These are phyloP conservation scores for Drosophila persimilis DNA, from an alignment of 1,140 invertebrate species.

Conservation along the genomic window DNA sequence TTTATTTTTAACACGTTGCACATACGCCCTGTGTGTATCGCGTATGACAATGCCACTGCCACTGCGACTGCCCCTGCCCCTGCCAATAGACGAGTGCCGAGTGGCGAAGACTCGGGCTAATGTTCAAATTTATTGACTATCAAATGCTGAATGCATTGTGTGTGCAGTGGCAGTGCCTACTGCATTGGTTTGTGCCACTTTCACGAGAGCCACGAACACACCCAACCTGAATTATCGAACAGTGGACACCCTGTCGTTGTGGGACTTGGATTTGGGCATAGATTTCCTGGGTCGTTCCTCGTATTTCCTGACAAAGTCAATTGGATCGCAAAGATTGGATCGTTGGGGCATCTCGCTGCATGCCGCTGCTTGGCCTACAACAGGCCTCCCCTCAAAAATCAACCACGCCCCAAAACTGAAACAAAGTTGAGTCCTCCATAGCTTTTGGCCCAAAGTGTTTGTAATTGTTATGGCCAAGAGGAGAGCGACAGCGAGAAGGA, in stretches of 20 bases:
- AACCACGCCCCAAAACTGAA: slow-evolving; percentile 24
- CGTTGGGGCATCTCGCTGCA: slow-evolving; percentile 5
- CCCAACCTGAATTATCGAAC: too few relatives aligned
- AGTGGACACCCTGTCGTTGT: too few relatives aligned
- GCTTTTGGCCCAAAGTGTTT: slow-evolving; percentile 44
- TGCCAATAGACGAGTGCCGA: slow-evolving; percentile 6
- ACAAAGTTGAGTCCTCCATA: slow-evolving; percentile 17
- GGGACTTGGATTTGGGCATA: too few relatives aligned
- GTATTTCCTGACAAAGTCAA: neutral
- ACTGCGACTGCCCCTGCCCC: slow-evolving; percentile 37
- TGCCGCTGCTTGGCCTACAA: slow-evolving; percentile 17
- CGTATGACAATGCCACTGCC: slow-evolving; percentile 23
- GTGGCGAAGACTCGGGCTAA: slow-evolving; percentile 37
- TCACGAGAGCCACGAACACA: neutral
- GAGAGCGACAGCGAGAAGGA: slow-evolving; percentile 1
- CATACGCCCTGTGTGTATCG: slow-evolving; percentile 43
- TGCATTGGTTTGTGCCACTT: slow-evolving; percentile 75
- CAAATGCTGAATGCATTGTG: slow-evolving; percentile 62
- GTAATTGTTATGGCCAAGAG: slow-evolving; percentile 54
- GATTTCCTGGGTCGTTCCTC: too few relatives aligned
- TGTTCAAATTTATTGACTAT: slow-evolving; percentile 74
- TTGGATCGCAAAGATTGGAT: slow-evolving; percentile 5
- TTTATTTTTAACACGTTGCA: slow-evolving; percentile 80
- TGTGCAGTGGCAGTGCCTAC: slow-evolving; percentile 42
- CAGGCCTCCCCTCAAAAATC: slow-evolving; percentile 20